Evolutionary conservation across 2,888 invertebrate species (phyloP), one percentile per base, ranked within the genome.

Genomic region (Pseudococcus jackbeardsleyi): DNA sequence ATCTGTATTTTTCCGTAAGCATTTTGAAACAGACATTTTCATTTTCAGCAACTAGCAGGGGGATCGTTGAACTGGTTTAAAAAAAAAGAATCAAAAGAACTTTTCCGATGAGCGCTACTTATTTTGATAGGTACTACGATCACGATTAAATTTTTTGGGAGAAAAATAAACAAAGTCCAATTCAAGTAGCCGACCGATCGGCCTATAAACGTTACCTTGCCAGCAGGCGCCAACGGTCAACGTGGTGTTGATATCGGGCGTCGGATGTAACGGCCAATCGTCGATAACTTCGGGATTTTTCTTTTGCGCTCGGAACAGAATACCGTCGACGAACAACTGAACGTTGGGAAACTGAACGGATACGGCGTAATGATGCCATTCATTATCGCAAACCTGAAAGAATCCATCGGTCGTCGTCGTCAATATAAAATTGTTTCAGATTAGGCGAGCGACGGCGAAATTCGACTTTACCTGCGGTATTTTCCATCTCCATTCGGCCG

Each of bases 401-500:
- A 48, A 89, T 46, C 42, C n/a, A 59, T 22, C 5, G 4, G 5
- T 59, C 12, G 50, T 9, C 50, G 50, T 48, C n/a, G n/a, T n/a
- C n/a, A 48, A 5, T n/a, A 7, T 5, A n/a, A 17, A 54, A n/a
- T n/a, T 4, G 48, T 8, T 15, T 9, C 11, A 12, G 11, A 50
- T 15, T 26, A 0, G 0, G 7, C 15, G 39, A 77, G 5, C 9
- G 1, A 59, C 59, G n/a, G 3, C 7, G 6, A 59, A 59, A 64
- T 64, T 64, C 5, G 2, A 22, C 19, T 0, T 0, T 90, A 97
- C 96, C 93, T 98, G 96, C 0, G 97, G 95, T 88, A 99, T 93
- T 92, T 97, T 97, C 99, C 99, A 99, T 90, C 99, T 94, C 98
- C 99, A 99, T 92, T 99, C 99, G 0, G 99, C 99, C 0, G 99